Percentiles rank a stretch among this genome's conserved stretches.
phyloP scores from a whole-genome alignment of 2,797 vertebrate genomes.

The Rhinophrynus dorsalis region DNA sequence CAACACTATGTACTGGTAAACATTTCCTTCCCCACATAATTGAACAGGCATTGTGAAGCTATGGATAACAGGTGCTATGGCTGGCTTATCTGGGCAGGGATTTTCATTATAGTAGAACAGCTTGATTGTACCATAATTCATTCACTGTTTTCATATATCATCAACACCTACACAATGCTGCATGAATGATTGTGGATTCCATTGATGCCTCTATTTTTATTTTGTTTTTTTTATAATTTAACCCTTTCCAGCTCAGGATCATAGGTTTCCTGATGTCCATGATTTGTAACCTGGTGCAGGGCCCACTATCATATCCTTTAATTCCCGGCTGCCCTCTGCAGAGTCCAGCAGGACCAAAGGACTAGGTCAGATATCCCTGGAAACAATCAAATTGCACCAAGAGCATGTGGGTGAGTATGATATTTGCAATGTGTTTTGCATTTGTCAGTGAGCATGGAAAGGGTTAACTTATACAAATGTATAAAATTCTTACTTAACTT shows the following conservation, averaged over 20 bases:
- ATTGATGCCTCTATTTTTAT: constrained; percentile 3
- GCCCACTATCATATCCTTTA: constrained; percentile 33
- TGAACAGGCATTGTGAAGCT: background rate
- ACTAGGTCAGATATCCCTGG: constrained; percentile 49
- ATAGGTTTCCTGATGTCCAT: constrained; percentile 35
- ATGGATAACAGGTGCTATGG: background rate
- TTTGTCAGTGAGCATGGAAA: background rate
- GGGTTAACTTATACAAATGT: background rate
- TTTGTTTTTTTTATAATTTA: constrained; percentile 35
- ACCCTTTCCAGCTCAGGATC: constrained; percentile 50
- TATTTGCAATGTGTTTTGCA: background rate
- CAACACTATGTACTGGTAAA: no score
- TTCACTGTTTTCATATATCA: background rate
- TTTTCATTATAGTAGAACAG: background rate
- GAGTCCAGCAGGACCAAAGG: constrained; percentile 49
- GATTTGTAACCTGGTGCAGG: constrained; percentile 41
- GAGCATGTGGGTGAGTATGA: constrained; percentile 54
- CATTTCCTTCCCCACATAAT: background rate
- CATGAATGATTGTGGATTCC: background rate
- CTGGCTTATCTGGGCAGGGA: background rate
- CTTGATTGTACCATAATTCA: background rate
- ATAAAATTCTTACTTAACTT: no score
- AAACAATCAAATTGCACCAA: constrained; percentile 12
- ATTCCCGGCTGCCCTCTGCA: constrained; percentile 50
- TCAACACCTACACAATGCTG: background rate